Conservation (phyloP, 2,888 invertebrate species). For the Dryocosmus kuriphilus region DNA sequence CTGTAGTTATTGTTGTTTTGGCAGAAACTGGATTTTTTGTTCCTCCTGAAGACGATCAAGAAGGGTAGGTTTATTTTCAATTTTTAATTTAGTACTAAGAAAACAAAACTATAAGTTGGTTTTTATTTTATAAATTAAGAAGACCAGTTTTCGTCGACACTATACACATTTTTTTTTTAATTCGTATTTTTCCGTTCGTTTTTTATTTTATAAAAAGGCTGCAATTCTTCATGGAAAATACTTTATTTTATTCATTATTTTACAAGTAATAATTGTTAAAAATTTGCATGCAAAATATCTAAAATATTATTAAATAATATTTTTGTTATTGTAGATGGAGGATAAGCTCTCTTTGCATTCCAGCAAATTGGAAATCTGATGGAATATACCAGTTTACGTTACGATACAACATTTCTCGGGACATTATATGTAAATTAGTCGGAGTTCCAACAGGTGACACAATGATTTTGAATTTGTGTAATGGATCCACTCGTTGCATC, state of each 20-base stretch:
- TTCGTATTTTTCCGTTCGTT: too few relatives aligned
- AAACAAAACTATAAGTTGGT: background rate
- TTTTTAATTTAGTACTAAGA: background rate
- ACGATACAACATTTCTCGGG: constrained; percentile 46
- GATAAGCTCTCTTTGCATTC: constrained; percentile 52
- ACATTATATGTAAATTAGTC: constrained; percentile 66
- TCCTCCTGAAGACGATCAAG: constrained; percentile 43
- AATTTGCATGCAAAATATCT: too few relatives aligned
- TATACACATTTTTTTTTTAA: too few relatives aligned
- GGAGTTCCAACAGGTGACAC: constrained; percentile 69
- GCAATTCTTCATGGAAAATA: too few relatives aligned
- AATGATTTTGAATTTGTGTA: constrained; percentile 65
- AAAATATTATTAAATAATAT: too few relatives aligned
- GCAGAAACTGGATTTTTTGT: constrained; percentile 66
- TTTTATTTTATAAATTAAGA: background rate
- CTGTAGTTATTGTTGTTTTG: constrained; percentile 66
- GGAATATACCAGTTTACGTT: constrained; percentile 64
- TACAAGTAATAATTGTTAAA: too few relatives aligned
- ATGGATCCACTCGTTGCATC: constrained; percentile 54
- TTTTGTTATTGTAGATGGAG: constrained; percentile 45
- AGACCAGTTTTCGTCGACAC: background rate
- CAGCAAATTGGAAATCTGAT: constrained; percentile 59
- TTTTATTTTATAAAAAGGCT: too few relatives aligned
- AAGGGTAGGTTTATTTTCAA: background rate
- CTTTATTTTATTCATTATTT: too few relatives aligned